phyloP scores from a whole-genome alignment of 2,888 invertebrate genomes.

The Caenorhabditis auriculariae region DNA sequence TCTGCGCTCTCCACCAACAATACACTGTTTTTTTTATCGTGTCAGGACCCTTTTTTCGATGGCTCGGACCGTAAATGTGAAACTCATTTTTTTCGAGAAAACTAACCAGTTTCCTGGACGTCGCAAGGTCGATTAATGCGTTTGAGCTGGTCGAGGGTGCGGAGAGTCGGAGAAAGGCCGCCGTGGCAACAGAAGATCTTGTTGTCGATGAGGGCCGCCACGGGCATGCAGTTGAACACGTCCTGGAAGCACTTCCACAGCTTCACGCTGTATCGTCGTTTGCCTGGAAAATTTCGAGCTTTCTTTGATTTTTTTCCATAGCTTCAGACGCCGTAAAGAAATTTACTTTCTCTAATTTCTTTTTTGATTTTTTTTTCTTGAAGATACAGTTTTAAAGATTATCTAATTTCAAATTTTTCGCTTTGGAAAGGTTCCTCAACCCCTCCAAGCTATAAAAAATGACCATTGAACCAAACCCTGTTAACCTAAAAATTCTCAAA shows the following conservation, averaged over 20 bases:
- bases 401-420: neutral
- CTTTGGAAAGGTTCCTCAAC: neutral
- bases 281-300: constrained; percentile 46
- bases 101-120: constrained; percentile 54
- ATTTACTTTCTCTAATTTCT: no score
- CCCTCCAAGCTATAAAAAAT: neutral
- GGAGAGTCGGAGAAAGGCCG: constrained; percentile 57
- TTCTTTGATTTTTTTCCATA: no score
- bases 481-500: no score
- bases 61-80: neutral
- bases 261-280: constrained; percentile 52
- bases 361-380: no score
- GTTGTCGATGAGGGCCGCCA: constrained; percentile 59
- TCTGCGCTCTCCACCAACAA: no score
- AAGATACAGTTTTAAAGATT: neutral
- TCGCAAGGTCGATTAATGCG: constrained; percentile 57
- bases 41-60: no score
- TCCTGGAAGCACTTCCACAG: constrained; percentile 62
- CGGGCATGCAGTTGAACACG: constrained; percentile 61
- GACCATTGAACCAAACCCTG: no score
- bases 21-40: no score
- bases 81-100: no score
- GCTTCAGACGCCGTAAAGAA: no score
- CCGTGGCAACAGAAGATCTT: constrained; percentile 61
- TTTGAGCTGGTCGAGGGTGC: constrained; percentile 57